Base-by-base conservation (phyloP, 2,888 invertebrate species). In the Tipula vernalis region DNA sequence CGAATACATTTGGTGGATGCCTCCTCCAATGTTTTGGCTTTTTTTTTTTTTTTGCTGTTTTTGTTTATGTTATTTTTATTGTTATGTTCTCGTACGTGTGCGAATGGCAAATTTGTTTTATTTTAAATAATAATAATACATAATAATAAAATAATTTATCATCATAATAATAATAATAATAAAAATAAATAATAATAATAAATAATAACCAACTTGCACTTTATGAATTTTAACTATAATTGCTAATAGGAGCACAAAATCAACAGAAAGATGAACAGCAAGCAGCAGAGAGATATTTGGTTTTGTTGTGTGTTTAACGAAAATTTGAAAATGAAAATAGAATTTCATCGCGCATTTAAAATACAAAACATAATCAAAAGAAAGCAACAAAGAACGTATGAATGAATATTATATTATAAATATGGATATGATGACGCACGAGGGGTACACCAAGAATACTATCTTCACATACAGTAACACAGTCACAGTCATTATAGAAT, bases 171-270 rank as follows among this genome's bases (percentile, higher is more conserved):
- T 51, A 51, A 51, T 51, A 51, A 51, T 51, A 71, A 71, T 71
- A 71, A 71, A 28, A 71, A 71, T 71, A 71, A 71, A 71, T 71
- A 71, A 71, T 71, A 71, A 71, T 28, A 71, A 71, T 71, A 71
- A 71, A 71, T 71, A 71, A 71, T 71, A n/a, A 71, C 28, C 71
- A 71, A 71, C 71, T 71, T 84, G 41, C 84, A 84, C 84, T 84
- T 84, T 84, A 84, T 84, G 84, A 84, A 84, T 84, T 84, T 84
- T 41, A 84, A 84, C 84, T 84, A 84, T 84, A 84, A 84, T 84
- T 84, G 84, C n/a, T 84, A 84, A n/a, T 84, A 84, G 84, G 84
- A 84, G 84, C 13, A 84, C 84, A 84, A 39, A 84, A 71, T 71
- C 71, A 71, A 71, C 71, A 71, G 71, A 71, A 71, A 10, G 71